A percentile compares a stretch with the other conserved stretches of the same genome.
These are phyloP conservation scores for Lutjanus campechanus DNA, from an alignment of 2,797 vertebrate species.

Conservation along the genomic window DNA sequence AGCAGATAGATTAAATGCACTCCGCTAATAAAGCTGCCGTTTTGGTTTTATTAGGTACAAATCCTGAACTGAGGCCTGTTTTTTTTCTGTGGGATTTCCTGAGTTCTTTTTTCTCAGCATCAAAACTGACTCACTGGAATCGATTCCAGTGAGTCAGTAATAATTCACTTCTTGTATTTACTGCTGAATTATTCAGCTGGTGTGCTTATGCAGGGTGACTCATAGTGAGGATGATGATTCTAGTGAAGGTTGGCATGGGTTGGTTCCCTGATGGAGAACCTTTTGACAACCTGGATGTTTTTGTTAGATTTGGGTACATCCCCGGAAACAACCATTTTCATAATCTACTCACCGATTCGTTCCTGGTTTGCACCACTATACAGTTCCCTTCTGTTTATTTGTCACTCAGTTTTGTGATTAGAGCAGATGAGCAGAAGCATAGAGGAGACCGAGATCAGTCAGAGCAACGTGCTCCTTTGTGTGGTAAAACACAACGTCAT, in stretches of 20 bases:
- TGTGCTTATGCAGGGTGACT: neutral
- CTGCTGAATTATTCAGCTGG: slow-evolving; percentile 6
- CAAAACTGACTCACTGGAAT: slow-evolving; percentile 5
- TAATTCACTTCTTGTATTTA: neutral
- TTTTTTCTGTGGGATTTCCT: neutral
- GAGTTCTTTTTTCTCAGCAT: slow-evolving; percentile 1
- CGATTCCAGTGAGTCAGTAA: neutral
- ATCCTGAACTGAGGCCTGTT: neutral
- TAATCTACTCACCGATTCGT: too few species aligned
- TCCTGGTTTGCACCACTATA: too few species aligned
- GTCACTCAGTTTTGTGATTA: too few species aligned
- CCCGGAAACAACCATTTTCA: too few species aligned
- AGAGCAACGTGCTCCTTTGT: too few species aligned
- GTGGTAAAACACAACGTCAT: too few species aligned
- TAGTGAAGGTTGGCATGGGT: neutral
- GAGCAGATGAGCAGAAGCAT: too few species aligned
- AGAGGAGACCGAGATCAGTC: too few species aligned
- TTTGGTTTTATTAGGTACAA: slow-evolving; percentile 6
- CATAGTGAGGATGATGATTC: neutral
- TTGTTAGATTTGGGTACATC: too few species aligned
- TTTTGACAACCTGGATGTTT: too few species aligned
- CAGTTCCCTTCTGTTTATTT: too few species aligned
- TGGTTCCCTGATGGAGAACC: too few species aligned
- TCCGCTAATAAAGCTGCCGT: neutral
- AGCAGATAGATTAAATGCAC: neutral